Evolutionary conservation across 2,888 invertebrate genomes (phyloP).

Genomic region (Lasioglossum calceatum): DNA sequence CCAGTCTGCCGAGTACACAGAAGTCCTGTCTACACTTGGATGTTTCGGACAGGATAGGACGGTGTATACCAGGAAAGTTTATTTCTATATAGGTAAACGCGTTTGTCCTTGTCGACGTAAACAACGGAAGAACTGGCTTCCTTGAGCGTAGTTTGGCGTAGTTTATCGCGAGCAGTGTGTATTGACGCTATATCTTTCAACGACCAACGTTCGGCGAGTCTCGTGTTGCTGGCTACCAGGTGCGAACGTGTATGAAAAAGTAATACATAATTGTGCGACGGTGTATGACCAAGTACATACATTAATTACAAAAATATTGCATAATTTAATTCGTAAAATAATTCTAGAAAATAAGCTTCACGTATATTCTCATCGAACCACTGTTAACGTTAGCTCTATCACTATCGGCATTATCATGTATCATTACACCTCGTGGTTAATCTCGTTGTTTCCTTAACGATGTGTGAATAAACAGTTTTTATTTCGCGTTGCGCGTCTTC

Average conservation of each 20-base stretch:
- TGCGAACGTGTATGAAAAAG: background rate
- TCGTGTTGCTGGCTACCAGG: background rate
- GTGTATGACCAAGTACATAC: too few relatives aligned
- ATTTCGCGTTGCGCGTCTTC: slow-evolving; percentile 13
- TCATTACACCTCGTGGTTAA: background rate
- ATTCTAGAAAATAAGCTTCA: background rate
- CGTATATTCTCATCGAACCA: background rate
- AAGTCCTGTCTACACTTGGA: background rate
- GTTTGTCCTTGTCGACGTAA: slow-evolving; percentile 51
- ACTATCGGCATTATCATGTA: background rate
- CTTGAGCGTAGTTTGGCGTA: slow-evolving; percentile 16
- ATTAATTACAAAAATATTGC: background rate
- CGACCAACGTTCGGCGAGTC: slow-evolving; percentile 32
- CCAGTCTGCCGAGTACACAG: background rate
- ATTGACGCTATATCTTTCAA: background rate
- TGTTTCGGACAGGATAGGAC: background rate
- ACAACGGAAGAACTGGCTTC: slow-evolving; percentile 36
- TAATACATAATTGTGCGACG: too few relatives aligned
- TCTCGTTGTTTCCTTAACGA: background rate
- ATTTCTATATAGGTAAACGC: background rate
- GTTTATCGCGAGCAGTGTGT: slow-evolving; percentile 5
- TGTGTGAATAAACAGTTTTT: slow-evolving; percentile 11
- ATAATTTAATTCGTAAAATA: too few relatives aligned
- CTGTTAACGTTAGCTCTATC: too few relatives aligned
- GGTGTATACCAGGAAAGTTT: background rate